Evolutionary conservation across 2,113 vertebrate species (phyloP).

Genomic region (Microcebus lehilahytsara): DNA sequence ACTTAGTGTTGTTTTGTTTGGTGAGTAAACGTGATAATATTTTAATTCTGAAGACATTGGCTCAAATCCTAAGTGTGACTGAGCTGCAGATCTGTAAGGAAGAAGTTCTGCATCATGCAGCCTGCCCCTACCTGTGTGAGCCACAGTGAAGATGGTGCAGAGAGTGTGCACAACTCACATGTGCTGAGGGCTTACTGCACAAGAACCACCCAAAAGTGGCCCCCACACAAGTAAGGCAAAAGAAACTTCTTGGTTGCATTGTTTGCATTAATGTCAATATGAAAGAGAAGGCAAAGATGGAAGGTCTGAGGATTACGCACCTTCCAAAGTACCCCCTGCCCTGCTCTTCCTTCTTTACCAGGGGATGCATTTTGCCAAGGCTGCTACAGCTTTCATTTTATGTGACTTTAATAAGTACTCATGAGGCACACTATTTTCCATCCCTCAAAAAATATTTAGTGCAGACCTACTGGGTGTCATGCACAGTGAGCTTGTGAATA

Average conservation of each 20-base stretch:
- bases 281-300: neutral
- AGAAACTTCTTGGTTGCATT: too few relatives aligned
- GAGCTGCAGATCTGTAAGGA: neutral
- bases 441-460: neutral
- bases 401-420: neutral
- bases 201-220: neutral
- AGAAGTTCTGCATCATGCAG: neutral
- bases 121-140: neutral
- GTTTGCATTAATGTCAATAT: neutral
- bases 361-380: fast-evolving
- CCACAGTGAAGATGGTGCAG: neutral
- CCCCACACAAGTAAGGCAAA: neutral
- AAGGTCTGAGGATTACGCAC: neutral
- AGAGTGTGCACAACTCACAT: fast-evolving
- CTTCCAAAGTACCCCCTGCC: neutral
- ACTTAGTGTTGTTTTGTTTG: neutral
- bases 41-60: neutral
- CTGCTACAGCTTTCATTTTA: fast-evolving
- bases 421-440: fast-evolving
- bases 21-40: neutral
- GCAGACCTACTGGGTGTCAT: neutral
- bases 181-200: too few relatives aligned
- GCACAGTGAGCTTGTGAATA: neutral
- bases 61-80: neutral
- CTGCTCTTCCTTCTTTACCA: too few relatives aligned